Evolutionary conservation across 2,113 vertebrate genomes (phyloP).

Genomic region (Ondatra zibethicus): DNA sequence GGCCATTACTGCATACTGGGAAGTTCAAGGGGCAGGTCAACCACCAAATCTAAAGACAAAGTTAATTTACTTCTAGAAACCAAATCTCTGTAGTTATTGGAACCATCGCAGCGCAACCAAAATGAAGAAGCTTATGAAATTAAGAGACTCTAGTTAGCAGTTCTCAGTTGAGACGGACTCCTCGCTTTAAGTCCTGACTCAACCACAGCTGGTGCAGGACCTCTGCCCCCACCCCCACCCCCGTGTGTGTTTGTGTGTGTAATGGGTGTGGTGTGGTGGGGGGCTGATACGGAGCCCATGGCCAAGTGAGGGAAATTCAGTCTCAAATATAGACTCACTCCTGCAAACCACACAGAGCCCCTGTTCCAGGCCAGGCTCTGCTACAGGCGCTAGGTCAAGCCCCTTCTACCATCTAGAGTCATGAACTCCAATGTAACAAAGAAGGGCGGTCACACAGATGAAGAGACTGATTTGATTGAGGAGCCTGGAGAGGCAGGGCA

Average conservation of each 20-base stretch:
- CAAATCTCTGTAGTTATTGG: background rate
- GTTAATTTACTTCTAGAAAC: background rate
- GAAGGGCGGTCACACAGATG: background rate
- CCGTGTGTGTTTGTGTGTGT: too few species aligned
- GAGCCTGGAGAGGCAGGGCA: fast-evolving
- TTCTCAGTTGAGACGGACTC: background rate
- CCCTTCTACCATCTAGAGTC: background rate
- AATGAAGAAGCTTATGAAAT: background rate
- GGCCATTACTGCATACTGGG: background rate
- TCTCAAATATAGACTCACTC: background rate
- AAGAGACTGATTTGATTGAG: too few species aligned
- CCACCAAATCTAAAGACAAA: background rate
- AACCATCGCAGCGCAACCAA: background rate
- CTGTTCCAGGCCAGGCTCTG: background rate
- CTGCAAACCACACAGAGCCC: background rate
- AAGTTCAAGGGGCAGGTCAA: background rate
- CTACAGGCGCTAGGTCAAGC: too few species aligned
- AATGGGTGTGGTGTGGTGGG: too few species aligned
- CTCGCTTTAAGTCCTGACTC: too few species aligned
- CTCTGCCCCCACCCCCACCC: background rate
- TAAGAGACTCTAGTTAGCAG: background rate
- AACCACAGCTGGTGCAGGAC: fast-evolving
- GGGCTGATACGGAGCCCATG: background rate
- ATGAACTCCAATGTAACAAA: background rate
- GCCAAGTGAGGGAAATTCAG: fast-evolving